Evolutionary conservation across 2,888 invertebrate genomes (phyloP), one percentile per base, ranked within the genome.

Genomic region (Amiota minor): DNA sequence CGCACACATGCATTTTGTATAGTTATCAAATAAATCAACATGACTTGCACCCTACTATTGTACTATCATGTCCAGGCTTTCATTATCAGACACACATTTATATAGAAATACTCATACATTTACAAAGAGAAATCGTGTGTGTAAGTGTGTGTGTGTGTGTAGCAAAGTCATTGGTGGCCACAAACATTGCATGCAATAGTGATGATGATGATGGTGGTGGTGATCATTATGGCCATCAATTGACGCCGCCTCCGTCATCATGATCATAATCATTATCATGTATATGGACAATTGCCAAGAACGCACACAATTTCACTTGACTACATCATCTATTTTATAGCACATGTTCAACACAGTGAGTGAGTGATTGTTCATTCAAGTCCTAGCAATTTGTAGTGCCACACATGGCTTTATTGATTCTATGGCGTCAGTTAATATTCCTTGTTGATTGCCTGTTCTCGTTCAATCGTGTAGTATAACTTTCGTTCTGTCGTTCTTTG

Each of bases 331-430:
- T 35, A 35, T 35, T 35, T 35, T 35, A 35, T 35, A 35, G 35
- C 35, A 35, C 23, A 23, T 23, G 23, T 23, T 23, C 23, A 23
- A 23, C 23, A 23, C 35, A 35, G 35, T 35, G 2, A 35, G 35
- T 35, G 35, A 35, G 6, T 35, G 35, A 35, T 3, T 35, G 35
- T 35, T 35, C 35, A 35, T 35, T 35, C 45, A 45, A 12, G 14
- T n/a, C 62, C 65, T 47, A 20, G 65, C 65, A 65, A 65, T 65
- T 65, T 65, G 65, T 65, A 65, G 49, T 14, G 49, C 65, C 47
- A 65, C 65, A 65, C 65, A 65, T 65, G 65, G 65, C 47, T 65
- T 65, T 65, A 65, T 65, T 65, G 65, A 65, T 65, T 65, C 49
- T 9, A 18, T 65, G 49, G 49, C 65, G 11, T 16, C 20, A 49